phyloP scores from a whole-genome alignment of 2,888 invertebrate species.

The Tenthredo notha region DNA sequence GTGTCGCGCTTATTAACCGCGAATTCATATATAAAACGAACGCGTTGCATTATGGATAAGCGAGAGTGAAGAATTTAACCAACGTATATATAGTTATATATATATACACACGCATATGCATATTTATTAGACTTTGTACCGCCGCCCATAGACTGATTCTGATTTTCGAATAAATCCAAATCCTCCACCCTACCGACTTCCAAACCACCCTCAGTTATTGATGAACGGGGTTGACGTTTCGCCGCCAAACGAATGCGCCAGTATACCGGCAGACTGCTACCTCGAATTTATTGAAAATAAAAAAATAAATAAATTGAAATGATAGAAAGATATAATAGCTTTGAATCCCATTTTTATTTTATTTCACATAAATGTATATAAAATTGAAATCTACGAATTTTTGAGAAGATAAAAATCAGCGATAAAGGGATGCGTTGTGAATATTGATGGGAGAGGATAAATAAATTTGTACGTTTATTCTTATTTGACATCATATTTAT shows the following conservation, averaged over 20 bases:
- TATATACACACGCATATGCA: background rate
- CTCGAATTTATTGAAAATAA: background rate
- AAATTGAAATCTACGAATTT: background rate
- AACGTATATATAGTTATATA: too few relatives aligned
- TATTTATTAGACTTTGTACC: slow-evolving; percentile 3
- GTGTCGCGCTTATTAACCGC: background rate
- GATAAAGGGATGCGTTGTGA: background rate
- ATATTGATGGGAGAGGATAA: background rate
- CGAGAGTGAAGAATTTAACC: background rate
- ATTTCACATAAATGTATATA: too few relatives aligned
- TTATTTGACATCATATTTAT: background rate
- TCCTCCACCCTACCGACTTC: background rate
- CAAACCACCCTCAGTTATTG: background rate
- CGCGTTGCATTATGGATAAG: slow-evolving; percentile 2
- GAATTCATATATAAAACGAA: background rate
- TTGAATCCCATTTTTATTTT: too few relatives aligned
- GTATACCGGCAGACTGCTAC: background rate
- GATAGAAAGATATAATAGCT: background rate
- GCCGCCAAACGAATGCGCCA: background rate
- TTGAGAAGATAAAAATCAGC: background rate
- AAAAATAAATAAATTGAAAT: background rate
- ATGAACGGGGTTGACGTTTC: background rate
- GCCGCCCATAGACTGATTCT: slow-evolving; percentile 8
- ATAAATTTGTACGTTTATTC: background rate
- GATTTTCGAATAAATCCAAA: slow-evolving; percentile 6